Conservation (phyloP, 2,113 vertebrate species). For the Erythrocercus mccallii region DNA sequence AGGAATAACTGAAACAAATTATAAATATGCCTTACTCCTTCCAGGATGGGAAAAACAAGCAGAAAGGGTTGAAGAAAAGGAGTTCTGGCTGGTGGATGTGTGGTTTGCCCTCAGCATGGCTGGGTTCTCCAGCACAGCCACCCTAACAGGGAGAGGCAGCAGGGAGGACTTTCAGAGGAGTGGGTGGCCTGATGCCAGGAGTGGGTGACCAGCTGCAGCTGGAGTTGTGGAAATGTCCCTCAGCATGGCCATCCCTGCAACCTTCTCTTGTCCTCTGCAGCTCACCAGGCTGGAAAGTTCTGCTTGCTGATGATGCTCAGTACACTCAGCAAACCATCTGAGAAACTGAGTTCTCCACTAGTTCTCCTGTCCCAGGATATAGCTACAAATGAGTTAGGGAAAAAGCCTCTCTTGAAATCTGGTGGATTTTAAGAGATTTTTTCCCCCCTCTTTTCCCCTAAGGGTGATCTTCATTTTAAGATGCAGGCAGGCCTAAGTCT, state of each 20-base stretch:
- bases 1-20: conserved; percentile 6
- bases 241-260: background rate
- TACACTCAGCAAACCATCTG: background rate
- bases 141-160: background rate
- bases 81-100: rapidly evolving
- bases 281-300: background rate
- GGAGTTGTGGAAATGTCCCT: background rate
- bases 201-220: background rate
- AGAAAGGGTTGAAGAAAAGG: background rate
- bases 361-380: background rate
- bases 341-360: background rate
- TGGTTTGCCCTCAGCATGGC: background rate
- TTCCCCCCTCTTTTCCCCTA: background rate
- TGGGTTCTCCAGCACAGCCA: background rate
- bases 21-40: background rate
- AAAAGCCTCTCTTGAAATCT: background rate
- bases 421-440: background rate
- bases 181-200: background rate
- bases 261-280: background rate
- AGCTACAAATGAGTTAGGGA: background rate
- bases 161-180: background rate
- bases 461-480: background rate
- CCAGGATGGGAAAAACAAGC: background rate
- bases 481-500: background rate
- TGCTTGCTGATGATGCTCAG: background rate